Percentiles rank a stretch among this genome's conserved stretches.
These are phyloP conservation scores for Enteromius mattozi DNA, from an alignment of 2,797 vertebrate species.

Conservation along the genomic window DNA sequence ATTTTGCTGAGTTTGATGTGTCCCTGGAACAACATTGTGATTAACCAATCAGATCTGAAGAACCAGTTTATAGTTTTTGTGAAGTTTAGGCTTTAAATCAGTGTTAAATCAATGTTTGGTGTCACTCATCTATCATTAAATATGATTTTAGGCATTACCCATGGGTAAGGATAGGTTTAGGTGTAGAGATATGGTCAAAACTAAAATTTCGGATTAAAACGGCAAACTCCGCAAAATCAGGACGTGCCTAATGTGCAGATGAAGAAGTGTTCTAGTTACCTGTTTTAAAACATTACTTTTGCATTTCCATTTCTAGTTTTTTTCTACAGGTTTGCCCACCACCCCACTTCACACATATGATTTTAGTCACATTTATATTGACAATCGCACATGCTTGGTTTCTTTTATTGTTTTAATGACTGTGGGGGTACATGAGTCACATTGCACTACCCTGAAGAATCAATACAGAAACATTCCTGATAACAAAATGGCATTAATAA, in stretches of 20 bases:
- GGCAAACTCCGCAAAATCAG: too few species aligned
- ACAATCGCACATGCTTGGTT: neutral
- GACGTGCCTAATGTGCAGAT: neutral
- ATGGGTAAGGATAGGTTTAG: too few species aligned
- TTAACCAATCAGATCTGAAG: too few species aligned
- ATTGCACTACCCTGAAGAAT: neutral
- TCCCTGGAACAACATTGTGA: too few species aligned
- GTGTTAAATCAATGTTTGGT: too few species aligned
- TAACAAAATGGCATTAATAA: constrained; percentile 16
- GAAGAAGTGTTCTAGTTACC: neutral
- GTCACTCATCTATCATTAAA: too few species aligned
- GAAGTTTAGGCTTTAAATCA: too few species aligned
- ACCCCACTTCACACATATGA: neutral
- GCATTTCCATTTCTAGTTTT: neutral
- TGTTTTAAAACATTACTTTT: neutral
- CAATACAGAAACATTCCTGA: neutral
- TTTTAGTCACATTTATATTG: neutral
- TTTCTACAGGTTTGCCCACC: constrained; percentile 2
- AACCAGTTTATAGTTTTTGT: too few species aligned
- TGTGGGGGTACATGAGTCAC: neutral
- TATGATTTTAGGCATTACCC: too few species aligned
- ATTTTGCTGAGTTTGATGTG: too few species aligned
- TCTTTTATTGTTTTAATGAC: neutral
- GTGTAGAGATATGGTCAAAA: too few species aligned
- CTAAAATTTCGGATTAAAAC: too few species aligned